Conservation (phyloP, 2,888 invertebrate genomes). For the Drosophila nr. perissopoda region DNA sequence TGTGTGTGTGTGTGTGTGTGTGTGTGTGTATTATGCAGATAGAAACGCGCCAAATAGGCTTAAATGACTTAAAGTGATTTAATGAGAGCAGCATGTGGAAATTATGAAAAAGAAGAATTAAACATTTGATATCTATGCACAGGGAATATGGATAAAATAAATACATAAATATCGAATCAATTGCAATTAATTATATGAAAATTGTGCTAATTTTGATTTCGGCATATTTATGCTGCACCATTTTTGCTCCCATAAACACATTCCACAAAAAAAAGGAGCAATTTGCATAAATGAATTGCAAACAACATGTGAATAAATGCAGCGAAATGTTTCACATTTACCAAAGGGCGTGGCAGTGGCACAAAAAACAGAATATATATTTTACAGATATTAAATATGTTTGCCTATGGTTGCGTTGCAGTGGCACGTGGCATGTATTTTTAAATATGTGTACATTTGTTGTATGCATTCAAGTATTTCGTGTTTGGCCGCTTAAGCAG, state of each 20-base stretch:
- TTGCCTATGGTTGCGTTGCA: conserved; percentile 45
- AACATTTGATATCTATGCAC: conserved; percentile 4
- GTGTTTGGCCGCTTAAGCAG: conserved; percentile 45
- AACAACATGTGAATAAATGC: conserved; percentile 67
- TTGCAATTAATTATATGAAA: conserved; percentile 72
- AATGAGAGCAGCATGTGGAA: conserved; percentile 14
- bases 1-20: not conserved
- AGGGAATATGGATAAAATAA: conserved; percentile 24
- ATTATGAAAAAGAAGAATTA: conserved; percentile 11
- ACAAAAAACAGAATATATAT: conserved; percentile 6
- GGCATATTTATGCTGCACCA: conserved; percentile 50
- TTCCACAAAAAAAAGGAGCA: conserved; percentile 21
- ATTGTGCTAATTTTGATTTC: conserved; percentile 65
- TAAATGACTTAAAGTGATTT: conserved; percentile 41
- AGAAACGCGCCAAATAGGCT: conserved; percentile 2
- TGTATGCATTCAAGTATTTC: conserved; percentile 9
- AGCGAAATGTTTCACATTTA: conserved; percentile 32
- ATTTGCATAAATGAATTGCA: conserved; percentile 76
- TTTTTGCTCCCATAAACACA: conserved; percentile 15
- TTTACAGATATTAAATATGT: conserved; percentile 43
- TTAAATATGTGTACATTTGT: conserved; percentile 8
- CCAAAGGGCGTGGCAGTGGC: conserved; percentile 19
- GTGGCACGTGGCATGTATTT: conserved; percentile 10
- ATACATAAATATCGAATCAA: conserved; percentile 65
- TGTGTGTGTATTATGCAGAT: not conserved